phyloP scores from a whole-genome alignment of 2,113 vertebrate species.

The Butorides virescens region DNA sequence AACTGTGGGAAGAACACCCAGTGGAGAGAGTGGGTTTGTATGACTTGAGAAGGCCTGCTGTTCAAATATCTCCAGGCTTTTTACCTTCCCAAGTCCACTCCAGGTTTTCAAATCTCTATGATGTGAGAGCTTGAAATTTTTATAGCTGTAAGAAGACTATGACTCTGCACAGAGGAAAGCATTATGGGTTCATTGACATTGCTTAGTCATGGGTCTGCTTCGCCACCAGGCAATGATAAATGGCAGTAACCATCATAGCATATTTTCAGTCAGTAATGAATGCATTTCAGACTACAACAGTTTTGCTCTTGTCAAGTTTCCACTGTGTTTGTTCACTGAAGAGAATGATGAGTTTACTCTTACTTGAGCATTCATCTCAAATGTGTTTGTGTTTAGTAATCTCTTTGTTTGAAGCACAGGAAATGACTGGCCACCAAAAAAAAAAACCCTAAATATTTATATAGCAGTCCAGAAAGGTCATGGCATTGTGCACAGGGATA shows the following conservation, averaged over 20 bases:
- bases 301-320: constrained; percentile 9
- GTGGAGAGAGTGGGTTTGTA: neutral
- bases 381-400: neutral
- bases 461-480: neutral
- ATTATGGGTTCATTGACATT: neutral
- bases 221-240: neutral
- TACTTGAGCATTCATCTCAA: neutral
- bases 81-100: neutral
- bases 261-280: neutral
- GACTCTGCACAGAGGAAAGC: neutral
- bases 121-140: neutral
- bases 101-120: neutral
- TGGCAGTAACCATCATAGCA: neutral
- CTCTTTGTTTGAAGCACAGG: constrained; percentile 21
- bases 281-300: neutral
- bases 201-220: constrained; percentile 1
- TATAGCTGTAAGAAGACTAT: neutral
- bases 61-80: neutral
- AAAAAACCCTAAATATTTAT: constrained; percentile 15
- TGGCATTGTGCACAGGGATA: neutral
- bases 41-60: neutral
- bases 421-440: neutral
- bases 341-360: constrained; percentile 22
- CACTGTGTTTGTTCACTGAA: constrained; percentile 14
- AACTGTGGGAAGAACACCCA: neutral